Base-by-base conservation (phyloP, 2,113 vertebrate species). In the Terrapene triunguis region DNA sequence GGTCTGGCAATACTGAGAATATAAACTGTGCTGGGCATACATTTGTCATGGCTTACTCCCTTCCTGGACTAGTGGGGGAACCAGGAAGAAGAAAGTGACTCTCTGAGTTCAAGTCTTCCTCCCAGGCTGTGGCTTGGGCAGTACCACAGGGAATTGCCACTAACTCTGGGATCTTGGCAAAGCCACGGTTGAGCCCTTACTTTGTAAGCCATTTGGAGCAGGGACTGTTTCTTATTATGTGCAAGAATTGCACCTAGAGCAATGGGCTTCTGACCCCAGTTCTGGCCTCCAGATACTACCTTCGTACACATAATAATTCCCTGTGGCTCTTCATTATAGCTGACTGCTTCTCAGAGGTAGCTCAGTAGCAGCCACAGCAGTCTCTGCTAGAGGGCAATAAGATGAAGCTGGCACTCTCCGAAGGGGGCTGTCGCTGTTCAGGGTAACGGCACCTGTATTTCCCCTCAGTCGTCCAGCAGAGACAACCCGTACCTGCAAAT, bases 61-160 rank as follows among this genome's bases (percentile, higher is more conserved):
- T 42, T 87, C 10, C 51, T 59, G 21, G 24, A 24, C 82, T 29
- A 79, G 90, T 14, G 7, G 5, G 79, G 79, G 14, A 42, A 86
- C 6, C 11, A 90, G 27, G 87, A 94, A 79, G 82, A 48, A 83
- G 29, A 82, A 29, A 29, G 35, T 13, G 1, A 29, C 4, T 27
- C 13, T 59, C 57, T 62, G 29, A 35, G 38, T 93, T 74, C 81
- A 90, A 50, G 47, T 57, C 72, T 95, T 84, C 35, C n/a, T 87
- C 25, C 22, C 42, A 85, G 25, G 4, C 12, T 84, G 14, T 86
- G 21, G 10, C 16, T 59, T 51, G 21, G 24, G 51, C 27, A 85
- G 4, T 10, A 69, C 29, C 47, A 13, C 19, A 84, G 80, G 44
- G 25, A 82, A 19, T 32, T 8, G 3, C 5, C 85, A 16, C 62